Percentiles rank a stretch among this genome's conserved stretches.
These are phyloP conservation scores for Pagrus major DNA, from an alignment of 2,113 vertebrate species.

Conservation along the genomic window DNA sequence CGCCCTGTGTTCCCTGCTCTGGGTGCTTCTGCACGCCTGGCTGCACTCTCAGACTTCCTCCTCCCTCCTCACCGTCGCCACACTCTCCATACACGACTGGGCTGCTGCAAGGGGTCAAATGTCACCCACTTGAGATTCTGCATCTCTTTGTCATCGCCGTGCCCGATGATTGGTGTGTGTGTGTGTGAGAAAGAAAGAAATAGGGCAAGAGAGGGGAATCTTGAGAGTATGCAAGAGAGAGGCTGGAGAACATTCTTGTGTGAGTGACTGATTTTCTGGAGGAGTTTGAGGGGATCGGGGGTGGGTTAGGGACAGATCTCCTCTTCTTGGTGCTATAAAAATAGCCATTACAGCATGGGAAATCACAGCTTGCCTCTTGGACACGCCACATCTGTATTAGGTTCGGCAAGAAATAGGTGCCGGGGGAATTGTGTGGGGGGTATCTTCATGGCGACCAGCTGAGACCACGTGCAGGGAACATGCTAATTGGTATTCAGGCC, in stretches of 20 bases:
- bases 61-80: constrained; percentile 17
- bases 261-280: constrained; percentile 39
- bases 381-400: constrained; percentile 58
- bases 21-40: constrained; percentile 58
- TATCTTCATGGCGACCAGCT: constrained; percentile 71
- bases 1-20: constrained; percentile 60
- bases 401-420: constrained; percentile 49
- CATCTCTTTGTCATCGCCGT: constrained; percentile 70
- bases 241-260: constrained; percentile 24
- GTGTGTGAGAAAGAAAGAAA: constrained; percentile 29
- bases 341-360: constrained; percentile 57
- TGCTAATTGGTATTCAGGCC: constrained; percentile 77
- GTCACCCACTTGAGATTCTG: constrained; percentile 70
- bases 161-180: constrained; percentile 46
- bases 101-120: constrained; percentile 69
- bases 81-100: constrained; percentile 42
- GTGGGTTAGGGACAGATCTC: constrained; percentile 50
- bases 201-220: constrained; percentile 20
- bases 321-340: constrained; percentile 52
- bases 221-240: constrained; percentile 37
- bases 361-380: constrained; percentile 65
- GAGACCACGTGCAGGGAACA: constrained; percentile 77
- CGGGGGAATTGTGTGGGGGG: constrained; percentile 46
- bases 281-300: constrained; percentile 38
- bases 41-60: constrained; percentile 41